Conservation (phyloP, 2,797 vertebrate species). For the Muscicapa striata region DNA sequence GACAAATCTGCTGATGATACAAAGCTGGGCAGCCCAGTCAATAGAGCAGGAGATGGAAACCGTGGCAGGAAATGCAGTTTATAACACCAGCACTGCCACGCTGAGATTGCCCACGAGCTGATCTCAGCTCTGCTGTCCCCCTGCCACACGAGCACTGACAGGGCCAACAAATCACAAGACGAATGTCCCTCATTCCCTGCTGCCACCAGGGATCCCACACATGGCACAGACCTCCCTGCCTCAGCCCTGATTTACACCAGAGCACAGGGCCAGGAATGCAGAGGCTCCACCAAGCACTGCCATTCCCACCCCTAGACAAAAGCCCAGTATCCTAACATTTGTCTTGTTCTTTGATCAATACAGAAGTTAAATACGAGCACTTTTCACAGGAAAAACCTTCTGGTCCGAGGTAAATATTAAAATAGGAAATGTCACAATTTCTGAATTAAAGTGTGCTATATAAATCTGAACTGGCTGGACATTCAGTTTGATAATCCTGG, state of each 20-base stretch:
- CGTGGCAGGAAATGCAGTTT: background rate
- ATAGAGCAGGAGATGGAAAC: background rate
- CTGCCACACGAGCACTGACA: background rate
- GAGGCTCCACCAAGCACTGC: background rate
- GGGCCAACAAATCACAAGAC: background rate
- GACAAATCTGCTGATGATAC: constrained; percentile 12
- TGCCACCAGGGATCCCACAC: background rate
- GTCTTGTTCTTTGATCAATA: background rate
- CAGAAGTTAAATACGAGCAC: background rate
- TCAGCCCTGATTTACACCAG: background rate
- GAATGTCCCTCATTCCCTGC: background rate
- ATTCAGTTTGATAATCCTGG: background rate
- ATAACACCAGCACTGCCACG: background rate
- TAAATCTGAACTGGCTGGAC: background rate
- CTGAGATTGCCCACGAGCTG: background rate
- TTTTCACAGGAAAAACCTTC: background rate
- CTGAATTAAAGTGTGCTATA: background rate
- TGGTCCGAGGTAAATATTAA: background rate
- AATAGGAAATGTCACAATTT: background rate
- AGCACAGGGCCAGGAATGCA: background rate
- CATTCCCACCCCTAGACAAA: background rate
- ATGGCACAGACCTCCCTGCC: background rate
- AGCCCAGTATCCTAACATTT: background rate
- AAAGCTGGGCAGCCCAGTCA: background rate
- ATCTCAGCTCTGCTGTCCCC: background rate